Base-by-base conservation (phyloP, 2,113 vertebrate species). In the Psettodes erumei region DNA sequence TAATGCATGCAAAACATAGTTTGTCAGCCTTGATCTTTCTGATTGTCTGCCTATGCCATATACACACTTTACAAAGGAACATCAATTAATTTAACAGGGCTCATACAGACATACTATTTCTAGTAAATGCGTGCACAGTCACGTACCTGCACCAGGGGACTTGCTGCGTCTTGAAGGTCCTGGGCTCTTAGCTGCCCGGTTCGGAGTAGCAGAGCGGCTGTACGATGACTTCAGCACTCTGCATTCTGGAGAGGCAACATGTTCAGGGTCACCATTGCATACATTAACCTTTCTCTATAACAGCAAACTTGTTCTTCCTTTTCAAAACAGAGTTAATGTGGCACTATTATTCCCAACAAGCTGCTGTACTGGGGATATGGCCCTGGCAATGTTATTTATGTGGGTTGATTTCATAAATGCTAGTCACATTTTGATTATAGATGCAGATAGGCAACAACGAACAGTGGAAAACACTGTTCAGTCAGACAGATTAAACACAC, bases 201-300 rank as follows among this genome's bases (percentile, higher is more conserved):
- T 84, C 2, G 93, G 73, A 53, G 93, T 93, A 61, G 93, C 85
- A 60, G 95, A 93, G 50, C 95, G 95, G 27, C 88, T 91, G 75
- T 96, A 95, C 0, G 96, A 95, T 0, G 96, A 93, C 92, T 98
- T 99, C 83, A 98, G 91, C 65, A 96, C 96, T 45, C 94, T 95
- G 63, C 97, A 99, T 81, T 99, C 98, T 99, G 77, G 42, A 79
- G 19, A 90, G 68, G 75, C 60, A 88, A 75, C 51, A 54, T 2
- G 6, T 11, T 54, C 35, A 60, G 48, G 63, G 61, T 88, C 77
- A 84, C 27, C 2, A 2, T 37, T 8, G 61, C 25, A 71, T 78
- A 27, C 6, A 80, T 76, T 71, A 71, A 70, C 43, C 54, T 59
- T 64, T 45, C 7, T 27, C 18, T 25, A 4, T 21, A n/a, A n/a